Evolutionary conservation across 2,113 vertebrate species (phyloP).

Genomic region (Trogon surrucura): DNA sequence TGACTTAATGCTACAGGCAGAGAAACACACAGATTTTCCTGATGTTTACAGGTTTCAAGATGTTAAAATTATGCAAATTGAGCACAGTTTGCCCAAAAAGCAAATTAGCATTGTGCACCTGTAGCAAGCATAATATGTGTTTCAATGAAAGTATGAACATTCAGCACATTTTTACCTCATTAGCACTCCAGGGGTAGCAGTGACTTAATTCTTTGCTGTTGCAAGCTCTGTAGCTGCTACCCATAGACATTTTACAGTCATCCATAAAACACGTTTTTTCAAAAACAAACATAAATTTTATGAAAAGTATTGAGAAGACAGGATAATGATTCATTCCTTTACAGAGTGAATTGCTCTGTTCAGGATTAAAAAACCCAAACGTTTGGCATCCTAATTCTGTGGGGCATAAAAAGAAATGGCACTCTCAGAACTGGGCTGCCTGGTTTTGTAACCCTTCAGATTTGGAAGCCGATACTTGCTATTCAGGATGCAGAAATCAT

Average conservation of each 20-base stretch:
- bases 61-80: slow-evolving; percentile 67
- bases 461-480: background rate
- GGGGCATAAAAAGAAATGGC: background rate
- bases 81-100: slow-evolving; percentile 52
- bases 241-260: background rate
- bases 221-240: slow-evolving; percentile 1
- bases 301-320: slow-evolving; percentile 13
- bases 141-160: slow-evolving; percentile 43
- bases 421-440: background rate
- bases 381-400: background rate
- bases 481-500: rapidly evolving
- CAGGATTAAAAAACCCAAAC: background rate
- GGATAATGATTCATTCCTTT: background rate
- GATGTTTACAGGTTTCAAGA: slow-evolving; percentile 57
- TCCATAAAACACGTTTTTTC: background rate
- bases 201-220: slow-evolving; percentile 42
- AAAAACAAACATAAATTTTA: slow-evolving; percentile 34
- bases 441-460: background rate
- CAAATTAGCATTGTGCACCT: slow-evolving; percentile 66
- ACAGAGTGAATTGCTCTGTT: background rate
- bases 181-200: slow-evolving; percentile 46
- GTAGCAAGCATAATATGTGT: slow-evolving; percentile 49
- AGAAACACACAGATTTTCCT: slow-evolving; percentile 53
- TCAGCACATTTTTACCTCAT: slow-evolving; percentile 69
- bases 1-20: slow-evolving; percentile 41